Conservation (phyloP, 2,797 vertebrate species). For the Nasua narica region DNA sequence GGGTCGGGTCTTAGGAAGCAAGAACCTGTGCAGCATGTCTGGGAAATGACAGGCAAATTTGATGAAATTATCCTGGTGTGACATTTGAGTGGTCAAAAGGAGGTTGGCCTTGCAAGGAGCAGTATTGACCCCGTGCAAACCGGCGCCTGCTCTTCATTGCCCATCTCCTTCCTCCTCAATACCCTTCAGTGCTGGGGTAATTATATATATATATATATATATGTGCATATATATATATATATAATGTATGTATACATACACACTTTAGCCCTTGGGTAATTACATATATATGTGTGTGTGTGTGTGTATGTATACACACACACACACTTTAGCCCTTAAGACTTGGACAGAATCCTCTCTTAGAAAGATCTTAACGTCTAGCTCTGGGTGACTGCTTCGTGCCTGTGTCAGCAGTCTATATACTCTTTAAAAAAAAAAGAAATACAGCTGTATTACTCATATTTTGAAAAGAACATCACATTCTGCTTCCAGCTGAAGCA, state of each 20-base stretch:
- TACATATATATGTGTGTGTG: no score
- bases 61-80: not conserved
- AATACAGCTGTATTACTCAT: constrained; percentile 24
- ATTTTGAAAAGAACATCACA: constrained; percentile 39
- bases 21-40: not conserved
- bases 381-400: not conserved
- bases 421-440: not conserved
- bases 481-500: not conserved
- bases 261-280: no score
- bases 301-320: no score
- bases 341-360: not conserved
- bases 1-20: not conserved
- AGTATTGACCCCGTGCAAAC: not conserved
- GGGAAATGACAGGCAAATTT: not conserved
- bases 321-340: not conserved
- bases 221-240: no score
- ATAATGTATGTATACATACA: no score
- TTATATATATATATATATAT: no score
- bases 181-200: not conserved
- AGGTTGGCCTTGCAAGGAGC: not conserved
- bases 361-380: not conserved
- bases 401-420: not conserved
- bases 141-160: not conserved
- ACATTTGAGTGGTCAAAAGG: not conserved
- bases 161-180: not conserved